Conservation (phyloP, 2,113 vertebrate genomes). For the Scolopax mira region DNA sequence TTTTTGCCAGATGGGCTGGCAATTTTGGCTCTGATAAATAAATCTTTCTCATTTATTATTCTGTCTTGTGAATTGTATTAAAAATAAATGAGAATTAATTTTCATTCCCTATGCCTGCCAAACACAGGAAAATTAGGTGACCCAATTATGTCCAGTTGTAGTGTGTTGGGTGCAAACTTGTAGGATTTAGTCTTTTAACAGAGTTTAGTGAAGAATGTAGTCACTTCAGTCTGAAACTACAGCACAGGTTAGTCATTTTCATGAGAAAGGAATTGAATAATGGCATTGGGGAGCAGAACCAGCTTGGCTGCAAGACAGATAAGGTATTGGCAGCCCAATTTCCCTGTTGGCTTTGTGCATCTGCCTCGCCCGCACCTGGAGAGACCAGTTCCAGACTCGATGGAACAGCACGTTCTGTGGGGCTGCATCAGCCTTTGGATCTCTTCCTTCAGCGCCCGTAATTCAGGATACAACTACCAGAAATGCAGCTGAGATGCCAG, state of each 20-base stretch:
- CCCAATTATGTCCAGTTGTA: slow-evolving; percentile 22
- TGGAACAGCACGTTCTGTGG: not conserved
- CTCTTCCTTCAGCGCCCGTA: not conserved
- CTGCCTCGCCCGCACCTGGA: not conserved
- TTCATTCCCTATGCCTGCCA: not conserved
- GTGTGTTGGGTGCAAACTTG: not conserved
- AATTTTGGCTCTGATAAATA: not conserved
- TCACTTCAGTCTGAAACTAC: not conserved
- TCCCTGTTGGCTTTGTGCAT: not conserved
- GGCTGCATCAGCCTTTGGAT: not conserved
- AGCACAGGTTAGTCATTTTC: not conserved
- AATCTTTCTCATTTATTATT: slow-evolving; percentile 22
- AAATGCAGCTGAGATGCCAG: not conserved
- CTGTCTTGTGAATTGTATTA: not conserved
- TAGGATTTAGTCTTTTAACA: not conserved
- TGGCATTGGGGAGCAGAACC: not conserved
- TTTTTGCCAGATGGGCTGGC: not conserved
- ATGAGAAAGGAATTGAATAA: not conserved
- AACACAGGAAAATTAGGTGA: slow-evolving; percentile 36
- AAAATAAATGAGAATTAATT: slow-evolving; percentile 38
- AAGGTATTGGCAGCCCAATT: not conserved
- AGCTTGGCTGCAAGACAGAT: not conserved
- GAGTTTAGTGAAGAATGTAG: not conserved
- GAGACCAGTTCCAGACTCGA: not conserved
- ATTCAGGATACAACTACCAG: not conserved